Evolutionary conservation across 2,113 vertebrate genomes (phyloP).

Genomic region (Hippopotamus amphibius): DNA sequence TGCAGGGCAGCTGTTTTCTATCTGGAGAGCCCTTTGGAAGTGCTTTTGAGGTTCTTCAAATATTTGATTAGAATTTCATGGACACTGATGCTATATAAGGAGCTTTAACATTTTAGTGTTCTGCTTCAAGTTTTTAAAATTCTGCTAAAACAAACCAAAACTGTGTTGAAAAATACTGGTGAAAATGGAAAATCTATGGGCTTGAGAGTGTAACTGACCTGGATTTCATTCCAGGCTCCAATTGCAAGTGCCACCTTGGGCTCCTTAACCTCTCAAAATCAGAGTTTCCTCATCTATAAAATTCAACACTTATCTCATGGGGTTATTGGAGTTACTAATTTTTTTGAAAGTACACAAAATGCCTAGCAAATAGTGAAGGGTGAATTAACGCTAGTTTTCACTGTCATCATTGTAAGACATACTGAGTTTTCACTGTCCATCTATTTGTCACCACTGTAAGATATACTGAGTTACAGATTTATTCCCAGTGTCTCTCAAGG

Average conservation of each 20-base stretch:
- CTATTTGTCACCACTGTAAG: not conserved
- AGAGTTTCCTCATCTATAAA: not conserved
- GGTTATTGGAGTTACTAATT: not conserved
- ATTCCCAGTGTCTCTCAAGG: not conserved
- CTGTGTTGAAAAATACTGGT: not conserved
- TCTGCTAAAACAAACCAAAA: not conserved
- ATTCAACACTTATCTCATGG: not conserved
- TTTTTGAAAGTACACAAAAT: not conserved
- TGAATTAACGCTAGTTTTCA: not conserved
- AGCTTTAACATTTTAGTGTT: not conserved
- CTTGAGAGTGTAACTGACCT: not conserved
- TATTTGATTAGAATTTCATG: conserved; percentile 49
- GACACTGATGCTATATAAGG: not conserved
- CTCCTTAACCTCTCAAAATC: not conserved
- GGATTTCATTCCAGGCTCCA: not conserved
- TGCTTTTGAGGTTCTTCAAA: not conserved
- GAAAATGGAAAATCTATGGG: not conserved
- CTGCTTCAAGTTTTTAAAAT: not conserved
- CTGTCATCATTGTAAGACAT: not conserved
- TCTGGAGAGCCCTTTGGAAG: not conserved
- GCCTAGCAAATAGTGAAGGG: not conserved
- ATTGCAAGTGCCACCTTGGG: not conserved
- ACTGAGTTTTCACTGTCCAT: not conserved
- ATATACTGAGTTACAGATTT: not conserved
- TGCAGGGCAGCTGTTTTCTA: not conserved